Evolutionary conservation across 2,888 invertebrate species (phyloP).

Genomic region (Anodontia alba): DNA sequence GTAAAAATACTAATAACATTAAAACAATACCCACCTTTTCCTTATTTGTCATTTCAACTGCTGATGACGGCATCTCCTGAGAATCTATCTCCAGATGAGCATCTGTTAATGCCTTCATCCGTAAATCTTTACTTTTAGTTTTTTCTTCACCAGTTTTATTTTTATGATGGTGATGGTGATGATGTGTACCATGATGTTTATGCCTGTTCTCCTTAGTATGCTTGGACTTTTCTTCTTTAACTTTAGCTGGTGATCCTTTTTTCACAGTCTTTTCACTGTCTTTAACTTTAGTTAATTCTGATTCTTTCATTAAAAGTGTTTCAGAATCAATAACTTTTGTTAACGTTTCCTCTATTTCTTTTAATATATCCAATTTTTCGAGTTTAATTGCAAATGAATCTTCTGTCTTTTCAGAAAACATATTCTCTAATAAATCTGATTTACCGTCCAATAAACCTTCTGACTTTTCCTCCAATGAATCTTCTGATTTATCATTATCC

Average conservation of each 20-base stretch:
- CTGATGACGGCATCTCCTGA: conserved; percentile 80
- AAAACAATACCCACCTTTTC: conserved; percentile 75
- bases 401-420: conserved; percentile 18
- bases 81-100: conserved; percentile 67
- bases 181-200: background rate
- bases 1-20: no score
- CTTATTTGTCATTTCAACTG: conserved; percentile 82
- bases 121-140: conserved; percentile 45
- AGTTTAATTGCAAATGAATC: conserved; percentile 15
- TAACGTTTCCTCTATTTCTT: conserved; percentile 33
- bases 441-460: background rate
- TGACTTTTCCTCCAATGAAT: background rate
- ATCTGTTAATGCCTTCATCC: conserved; percentile 67
- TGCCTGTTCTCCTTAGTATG: conserved; percentile 26
- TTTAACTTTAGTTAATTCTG: conserved; percentile 36
- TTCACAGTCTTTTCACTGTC: conserved; percentile 32
- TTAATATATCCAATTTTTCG: conserved; percentile 26
- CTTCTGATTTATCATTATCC: background rate
- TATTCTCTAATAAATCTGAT: background rate
- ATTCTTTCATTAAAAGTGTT: background rate
- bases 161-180: conserved; percentile 43
- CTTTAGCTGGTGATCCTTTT: conserved; percentile 50
- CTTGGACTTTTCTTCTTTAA: conserved; percentile 31
- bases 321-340: conserved; percentile 3
- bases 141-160: conserved; percentile 22